A percentile compares a stretch with the other conserved stretches of the same genome.
phyloP scores from a whole-genome alignment of 2,797 vertebrate genomes.

The Emydoidea blandingii region DNA sequence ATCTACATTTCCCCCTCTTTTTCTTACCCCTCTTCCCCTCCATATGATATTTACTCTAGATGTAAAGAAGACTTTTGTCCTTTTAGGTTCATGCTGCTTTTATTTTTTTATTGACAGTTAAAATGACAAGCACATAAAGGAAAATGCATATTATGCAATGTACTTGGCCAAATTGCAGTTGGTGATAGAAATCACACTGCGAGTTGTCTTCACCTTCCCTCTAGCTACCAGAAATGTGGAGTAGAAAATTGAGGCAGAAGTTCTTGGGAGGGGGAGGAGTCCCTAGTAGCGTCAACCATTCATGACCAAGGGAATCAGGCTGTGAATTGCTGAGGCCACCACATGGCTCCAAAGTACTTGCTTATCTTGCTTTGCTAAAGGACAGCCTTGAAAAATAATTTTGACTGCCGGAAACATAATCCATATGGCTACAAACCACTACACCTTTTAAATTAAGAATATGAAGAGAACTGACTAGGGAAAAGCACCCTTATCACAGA shows the following conservation, averaged over 20 bases:
- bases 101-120: not conserved
- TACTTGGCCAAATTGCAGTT: not conserved
- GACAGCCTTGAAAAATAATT: not conserved
- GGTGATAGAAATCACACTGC: not conserved
- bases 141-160: not conserved
- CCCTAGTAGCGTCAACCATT: not conserved
- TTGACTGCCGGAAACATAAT: not conserved
- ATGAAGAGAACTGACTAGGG: not conserved
- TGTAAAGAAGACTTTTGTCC: not conserved
- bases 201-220: not conserved
- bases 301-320: not conserved
- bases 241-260: not conserved
- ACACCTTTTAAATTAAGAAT: not conserved
- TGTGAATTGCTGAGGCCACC: not conserved
- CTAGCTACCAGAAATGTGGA: not conserved
- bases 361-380: not conserved
- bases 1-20: not conserved
- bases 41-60: not conserved
- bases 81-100: not conserved
- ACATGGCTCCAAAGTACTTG: not conserved
- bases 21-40: not conserved
- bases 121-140: not conserved
- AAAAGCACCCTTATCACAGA: not conserved
- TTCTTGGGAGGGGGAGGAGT: not conserved
- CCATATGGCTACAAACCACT: not conserved